Percentiles rank a stretch among this genome's conserved stretches.
Evolutionary conservation across 2,888 invertebrate species (phyloP).

Genomic region (Monochamus alternatus): DNA sequence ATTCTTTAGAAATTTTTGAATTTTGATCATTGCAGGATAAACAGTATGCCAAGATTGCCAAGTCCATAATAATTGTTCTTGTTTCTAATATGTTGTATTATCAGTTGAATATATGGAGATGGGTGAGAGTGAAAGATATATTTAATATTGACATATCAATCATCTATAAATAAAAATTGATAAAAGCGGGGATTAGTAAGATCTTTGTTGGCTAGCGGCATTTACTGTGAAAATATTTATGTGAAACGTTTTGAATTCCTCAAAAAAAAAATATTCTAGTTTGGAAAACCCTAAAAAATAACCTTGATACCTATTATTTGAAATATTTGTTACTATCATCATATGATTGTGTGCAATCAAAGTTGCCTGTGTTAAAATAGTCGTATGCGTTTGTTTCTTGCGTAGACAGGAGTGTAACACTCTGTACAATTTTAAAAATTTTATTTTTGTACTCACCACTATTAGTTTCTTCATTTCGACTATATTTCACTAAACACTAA

Average conservation of each 20-base stretch:
- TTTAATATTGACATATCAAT: not conserved
- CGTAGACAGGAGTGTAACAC: too few relatives aligned
- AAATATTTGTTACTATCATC: not conserved
- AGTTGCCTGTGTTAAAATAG: too few relatives aligned
- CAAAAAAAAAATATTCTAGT: not conserved
- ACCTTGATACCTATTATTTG: not conserved
- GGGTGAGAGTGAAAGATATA: too few relatives aligned
- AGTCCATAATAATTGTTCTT: too few relatives aligned
- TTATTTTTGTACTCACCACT: conserved; percentile 31
- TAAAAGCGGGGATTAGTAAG: not conserved
- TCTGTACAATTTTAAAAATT: not conserved
- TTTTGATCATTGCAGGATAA: too few relatives aligned
- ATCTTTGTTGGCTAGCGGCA: too few relatives aligned
- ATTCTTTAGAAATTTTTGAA: too few relatives aligned
- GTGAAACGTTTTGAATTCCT: not conserved
- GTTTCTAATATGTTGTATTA: too few relatives aligned
- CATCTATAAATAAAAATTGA: conserved; percentile 1
- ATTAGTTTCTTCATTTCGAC: conserved; percentile 33
- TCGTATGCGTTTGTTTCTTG: too few relatives aligned
- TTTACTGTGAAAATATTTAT: not conserved
- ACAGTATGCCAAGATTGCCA: too few relatives aligned
- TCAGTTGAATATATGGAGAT: too few relatives aligned
- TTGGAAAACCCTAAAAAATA: not conserved
- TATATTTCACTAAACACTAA: conserved; percentile 29
- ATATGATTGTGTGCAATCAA: not conserved